phyloP scores from a whole-genome alignment of 2,113 vertebrate genomes.

The Catharus fuscescens region DNA sequence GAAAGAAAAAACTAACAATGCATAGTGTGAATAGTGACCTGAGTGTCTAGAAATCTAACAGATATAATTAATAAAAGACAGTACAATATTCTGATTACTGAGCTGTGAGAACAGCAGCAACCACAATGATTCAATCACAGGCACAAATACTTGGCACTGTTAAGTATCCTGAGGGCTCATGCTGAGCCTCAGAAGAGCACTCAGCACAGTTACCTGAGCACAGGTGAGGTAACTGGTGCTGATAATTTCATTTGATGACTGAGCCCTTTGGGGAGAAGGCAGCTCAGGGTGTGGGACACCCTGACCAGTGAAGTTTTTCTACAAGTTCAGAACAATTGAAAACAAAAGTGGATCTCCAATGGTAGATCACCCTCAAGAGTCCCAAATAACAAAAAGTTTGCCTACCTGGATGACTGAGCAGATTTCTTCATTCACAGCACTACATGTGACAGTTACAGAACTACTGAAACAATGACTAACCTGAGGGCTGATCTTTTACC shows the following conservation, averaged over 20 bases:
- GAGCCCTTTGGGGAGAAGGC: neutral
- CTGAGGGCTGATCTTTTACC: slow-evolving; percentile 92
- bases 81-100: neutral
- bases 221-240: neutral
- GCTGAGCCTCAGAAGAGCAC: neutral
- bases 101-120: neutral
- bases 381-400: neutral
- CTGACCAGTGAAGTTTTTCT: neutral
- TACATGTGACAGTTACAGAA: neutral
- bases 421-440: neutral
- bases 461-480: slow-evolving; percentile 79
- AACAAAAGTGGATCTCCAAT: neutral
- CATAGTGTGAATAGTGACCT: neutral
- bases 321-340: neutral
- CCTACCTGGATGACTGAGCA: neutral
- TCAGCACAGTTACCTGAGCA: neutral
- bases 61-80: neutral
- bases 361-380: neutral
- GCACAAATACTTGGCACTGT: neutral
- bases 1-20: neutral
- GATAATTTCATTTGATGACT: neutral
- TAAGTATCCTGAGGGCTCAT: neutral
- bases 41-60: neutral
- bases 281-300: neutral
- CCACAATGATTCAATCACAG: neutral